These are phyloP conservation scores for Drosophila watanabei DNA, from an alignment of 1,140 invertebrate genomes.

Conservation along the genomic window DNA sequence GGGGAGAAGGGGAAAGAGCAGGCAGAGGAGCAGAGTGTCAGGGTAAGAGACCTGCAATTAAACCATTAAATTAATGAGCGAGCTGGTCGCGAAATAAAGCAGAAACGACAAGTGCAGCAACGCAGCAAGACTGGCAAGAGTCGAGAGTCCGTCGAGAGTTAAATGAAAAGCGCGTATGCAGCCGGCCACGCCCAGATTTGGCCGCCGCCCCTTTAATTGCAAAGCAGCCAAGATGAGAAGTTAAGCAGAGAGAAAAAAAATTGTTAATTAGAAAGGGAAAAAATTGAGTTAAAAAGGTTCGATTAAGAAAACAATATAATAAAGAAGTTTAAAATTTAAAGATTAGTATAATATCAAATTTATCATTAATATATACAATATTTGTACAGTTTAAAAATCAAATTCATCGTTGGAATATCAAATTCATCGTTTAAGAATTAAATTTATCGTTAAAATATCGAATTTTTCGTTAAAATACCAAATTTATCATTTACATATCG, in stretches of 20 bases:
- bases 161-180: slow-evolving; percentile 79
- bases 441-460: too few species aligned
- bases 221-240: slow-evolving; percentile 28
- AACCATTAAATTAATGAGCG: slow-evolving; percentile 81
- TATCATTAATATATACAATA: too few species aligned
- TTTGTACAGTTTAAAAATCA: too few species aligned
- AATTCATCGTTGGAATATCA: too few species aligned
- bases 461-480: too few species aligned
- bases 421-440: too few species aligned
- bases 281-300: background rate
- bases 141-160: slow-evolving; percentile 25
- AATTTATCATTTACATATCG: too few species aligned
- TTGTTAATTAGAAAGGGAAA: background rate
- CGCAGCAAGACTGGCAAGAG: slow-evolving; percentile 23
- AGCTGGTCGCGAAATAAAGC: slow-evolving; percentile 53
- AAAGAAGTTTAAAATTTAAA: background rate
- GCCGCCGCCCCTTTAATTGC: slow-evolving; percentile 76
- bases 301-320: background rate
- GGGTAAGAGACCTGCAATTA: slow-evolving; percentile 65
- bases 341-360: too few species aligned
- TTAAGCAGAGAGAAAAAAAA: slow-evolving; percentile 4
- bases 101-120: slow-evolving; percentile 41
- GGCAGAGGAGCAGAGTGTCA: background rate
- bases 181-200: slow-evolving; percentile 62
- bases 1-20: background rate